These are phyloP conservation scores for Folsomia candida DNA, from an alignment of 2,888 invertebrate genomes.

Conservation along the genomic window DNA sequence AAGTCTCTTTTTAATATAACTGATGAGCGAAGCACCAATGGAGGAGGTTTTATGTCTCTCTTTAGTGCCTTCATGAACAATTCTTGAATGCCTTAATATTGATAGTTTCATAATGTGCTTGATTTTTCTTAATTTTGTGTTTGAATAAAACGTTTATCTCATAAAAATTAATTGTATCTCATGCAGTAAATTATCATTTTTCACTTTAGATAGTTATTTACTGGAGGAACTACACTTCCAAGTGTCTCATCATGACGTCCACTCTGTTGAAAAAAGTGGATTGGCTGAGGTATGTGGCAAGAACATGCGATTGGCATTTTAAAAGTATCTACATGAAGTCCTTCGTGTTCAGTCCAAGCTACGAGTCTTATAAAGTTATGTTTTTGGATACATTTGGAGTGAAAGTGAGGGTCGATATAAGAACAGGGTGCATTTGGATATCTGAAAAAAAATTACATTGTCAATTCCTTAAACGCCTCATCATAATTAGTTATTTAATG, in stretches of 20 bases:
- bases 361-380: constrained; percentile 54
- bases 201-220: constrained; percentile 20
- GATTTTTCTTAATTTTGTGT: neutral
- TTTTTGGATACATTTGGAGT: constrained; percentile 54
- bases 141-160: too few species aligned
- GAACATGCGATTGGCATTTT: constrained; percentile 51
- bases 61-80: constrained; percentile 42
- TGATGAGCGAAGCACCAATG: constrained; percentile 26
- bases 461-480: neutral
- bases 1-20: constrained; percentile 38
- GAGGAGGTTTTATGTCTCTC: constrained; percentile 40
- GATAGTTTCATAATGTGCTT: too few species aligned
- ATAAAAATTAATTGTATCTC: neutral
- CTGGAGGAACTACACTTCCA: constrained; percentile 24
- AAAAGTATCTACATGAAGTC: constrained; percentile 53
- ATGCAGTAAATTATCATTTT: neutral
- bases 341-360: constrained; percentile 53
- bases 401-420: constrained; percentile 53
- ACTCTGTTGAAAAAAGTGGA: constrained; percentile 37
- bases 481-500: neutral
- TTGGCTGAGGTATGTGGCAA: constrained; percentile 43
- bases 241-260: constrained; percentile 29
- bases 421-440: constrained; percentile 51
- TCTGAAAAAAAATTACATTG: constrained; percentile 18
- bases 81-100: neutral